These are phyloP conservation scores for Drosophila fuyamai DNA, from an alignment of 1,140 invertebrate species.

Conservation along the genomic window DNA sequence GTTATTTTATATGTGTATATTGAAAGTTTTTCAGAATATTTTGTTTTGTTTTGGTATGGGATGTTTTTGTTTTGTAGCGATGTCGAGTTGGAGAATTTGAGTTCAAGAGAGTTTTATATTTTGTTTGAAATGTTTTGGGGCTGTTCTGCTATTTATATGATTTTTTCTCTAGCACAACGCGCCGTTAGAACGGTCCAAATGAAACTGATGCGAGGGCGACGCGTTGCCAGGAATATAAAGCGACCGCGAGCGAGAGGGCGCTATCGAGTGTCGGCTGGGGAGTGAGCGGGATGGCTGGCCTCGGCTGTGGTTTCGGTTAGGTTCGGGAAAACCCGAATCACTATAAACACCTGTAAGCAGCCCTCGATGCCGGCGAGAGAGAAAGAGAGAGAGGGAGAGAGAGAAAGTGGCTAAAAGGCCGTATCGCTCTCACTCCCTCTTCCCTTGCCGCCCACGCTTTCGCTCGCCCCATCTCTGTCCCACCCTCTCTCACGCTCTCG, in stretches of 20 bases:
- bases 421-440: constrained; percentile 19
- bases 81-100: constrained; percentile 23
- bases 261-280: background rate
- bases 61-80: constrained; percentile 25
- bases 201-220: constrained; percentile 66
- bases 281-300: constrained; percentile 8
- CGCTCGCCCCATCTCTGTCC: background rate
- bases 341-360: constrained; percentile 76
- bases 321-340: constrained; percentile 12
- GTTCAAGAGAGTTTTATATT: constrained; percentile 25
- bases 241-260: constrained; percentile 29
- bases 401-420: constrained; percentile 16
- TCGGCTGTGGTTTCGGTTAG: constrained; percentile 8
- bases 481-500: background rate
- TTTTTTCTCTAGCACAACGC: constrained; percentile 48
- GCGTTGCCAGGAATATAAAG: constrained; percentile 66
- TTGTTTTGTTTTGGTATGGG: background rate
- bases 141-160: constrained; percentile 4
- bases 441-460: background rate
- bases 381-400: constrained; percentile 9
- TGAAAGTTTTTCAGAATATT: background rate
- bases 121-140: constrained; percentile 21
- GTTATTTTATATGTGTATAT: constrained; percentile 9
- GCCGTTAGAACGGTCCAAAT: constrained; percentile 63
- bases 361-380: constrained; percentile 44